Conservation (phyloP, 2,113 vertebrate species). For the Ctenodactylus gundi region DNA sequence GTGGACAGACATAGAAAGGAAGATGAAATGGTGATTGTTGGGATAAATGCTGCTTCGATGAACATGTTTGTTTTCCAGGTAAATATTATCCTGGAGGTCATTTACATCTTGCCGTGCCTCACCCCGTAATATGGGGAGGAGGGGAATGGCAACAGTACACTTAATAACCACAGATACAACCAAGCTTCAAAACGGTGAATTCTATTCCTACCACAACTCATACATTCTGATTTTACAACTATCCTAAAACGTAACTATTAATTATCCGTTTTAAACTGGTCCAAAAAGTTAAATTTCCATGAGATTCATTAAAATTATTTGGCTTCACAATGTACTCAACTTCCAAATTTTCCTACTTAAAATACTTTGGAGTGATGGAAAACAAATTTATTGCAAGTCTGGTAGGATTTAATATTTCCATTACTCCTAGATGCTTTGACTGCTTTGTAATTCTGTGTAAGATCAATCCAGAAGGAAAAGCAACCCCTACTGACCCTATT, state of each 20-base stretch:
- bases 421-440: neutral
- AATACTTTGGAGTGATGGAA: neutral
- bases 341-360: conserved; percentile 36
- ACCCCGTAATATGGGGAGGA: accelerated
- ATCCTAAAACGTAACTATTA: neutral
- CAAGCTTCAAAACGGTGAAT: neutral
- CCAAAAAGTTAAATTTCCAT: conserved; percentile 45
- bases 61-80: neutral
- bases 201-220: neutral
- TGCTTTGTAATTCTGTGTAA: neutral
- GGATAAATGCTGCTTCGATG: neutral
- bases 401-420: conserved; percentile 10
- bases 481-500: neutral
- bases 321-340: neutral
- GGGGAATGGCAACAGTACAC: neutral
- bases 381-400: conserved; percentile 43
- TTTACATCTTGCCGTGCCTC: neutral
- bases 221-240: neutral
- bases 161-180: neutral
- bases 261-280: neutral
- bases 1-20: too few relatives aligned
- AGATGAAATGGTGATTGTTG: neutral
- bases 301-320: neutral
- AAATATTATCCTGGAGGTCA: neutral
- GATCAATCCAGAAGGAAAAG: neutral